Base-by-base conservation (phyloP, 1,140 invertebrate genomes). In the Hypsibius dujardini region DNA sequence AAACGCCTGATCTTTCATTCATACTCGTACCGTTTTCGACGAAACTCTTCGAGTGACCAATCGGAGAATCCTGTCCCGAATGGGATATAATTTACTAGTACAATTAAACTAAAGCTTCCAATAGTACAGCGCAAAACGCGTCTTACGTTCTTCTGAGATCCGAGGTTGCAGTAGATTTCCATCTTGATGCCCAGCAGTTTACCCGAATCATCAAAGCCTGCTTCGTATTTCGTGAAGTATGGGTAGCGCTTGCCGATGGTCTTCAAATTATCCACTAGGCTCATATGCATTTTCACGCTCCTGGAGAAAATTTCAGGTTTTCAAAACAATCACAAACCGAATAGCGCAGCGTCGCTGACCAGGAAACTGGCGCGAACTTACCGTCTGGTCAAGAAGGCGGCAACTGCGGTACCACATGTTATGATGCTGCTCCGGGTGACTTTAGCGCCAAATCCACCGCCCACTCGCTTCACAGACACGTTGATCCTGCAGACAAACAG, bases 401-500 rank as follows among this genome's bases (percentile, higher is more conserved):
- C 80, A 12, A 80, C 47, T 40, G 79, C 77, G 60, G 74, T 71
- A 12, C 76, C 77, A 56, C 77, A 74, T 3, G 76, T 73, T 12
- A 79, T 72, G 1, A 74, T 62, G 46, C 73, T 74, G 46, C 70
- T 72, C 42, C 70, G 72, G 40, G 72, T 69, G 47, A 77, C 75
- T 71, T 80, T 80, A n/a, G 74, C 77, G 46, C 80, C 80, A 74
- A 79, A 81, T 1, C 74, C 78, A 46, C 80, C 80, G 15, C 80
- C 80, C 1, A 80, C 69, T 59, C 80, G 73, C 47, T 74, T 74
- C 12, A 67, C 62, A 3, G 62, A 15, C 12, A 67, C 40, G 40
- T 67, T 67, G 3, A 67, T 40, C 62, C 62, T 67, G 40, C 12
- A 67, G 42, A 12, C 62, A 67, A 45, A 45, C 12, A 67, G 3